Evolutionary conservation across 2,113 vertebrate species (phyloP).

Genomic region (Struthio camelus): DNA sequence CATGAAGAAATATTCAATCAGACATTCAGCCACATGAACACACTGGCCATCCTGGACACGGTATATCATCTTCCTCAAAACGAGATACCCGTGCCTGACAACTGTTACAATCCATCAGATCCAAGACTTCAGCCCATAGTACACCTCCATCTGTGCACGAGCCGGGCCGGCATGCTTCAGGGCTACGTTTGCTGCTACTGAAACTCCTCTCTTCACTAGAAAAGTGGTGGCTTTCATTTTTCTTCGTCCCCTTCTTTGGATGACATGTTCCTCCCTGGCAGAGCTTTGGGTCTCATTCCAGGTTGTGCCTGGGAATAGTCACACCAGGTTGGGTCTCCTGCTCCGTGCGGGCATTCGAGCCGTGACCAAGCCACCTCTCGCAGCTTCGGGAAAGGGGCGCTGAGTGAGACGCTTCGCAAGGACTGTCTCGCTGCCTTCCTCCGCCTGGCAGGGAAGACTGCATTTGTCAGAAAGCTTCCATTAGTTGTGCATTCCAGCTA

Average conservation of each 20-base stretch:
- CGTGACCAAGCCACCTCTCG: neutral
- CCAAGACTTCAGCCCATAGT: accelerated
- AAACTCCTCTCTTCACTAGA: neutral
- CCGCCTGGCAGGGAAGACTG: neutral
- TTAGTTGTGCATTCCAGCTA: conserved; percentile 57
- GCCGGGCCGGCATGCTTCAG: neutral
- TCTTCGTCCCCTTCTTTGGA: neutral
- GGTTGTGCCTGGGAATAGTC: accelerated
- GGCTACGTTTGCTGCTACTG: neutral
- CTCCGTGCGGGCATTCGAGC: too few species aligned
- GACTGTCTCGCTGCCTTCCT: neutral
- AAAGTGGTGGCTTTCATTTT: neutral
- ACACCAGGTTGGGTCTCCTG: neutral
- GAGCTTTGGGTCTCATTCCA: accelerated
- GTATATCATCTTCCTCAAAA: neutral
- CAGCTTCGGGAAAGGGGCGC: neutral
- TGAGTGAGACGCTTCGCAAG: neutral
- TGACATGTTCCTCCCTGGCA: neutral
- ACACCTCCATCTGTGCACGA: neutral
- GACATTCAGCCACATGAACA: neutral
- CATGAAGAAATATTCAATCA: neutral
- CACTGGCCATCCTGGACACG: accelerated
- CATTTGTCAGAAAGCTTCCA: conserved; percentile 59
- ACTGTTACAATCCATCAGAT: neutral
- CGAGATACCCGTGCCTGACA: neutral